Base-by-base conservation (phyloP, 2,888 invertebrate genomes). In the Brachylomia viminalis region DNA sequence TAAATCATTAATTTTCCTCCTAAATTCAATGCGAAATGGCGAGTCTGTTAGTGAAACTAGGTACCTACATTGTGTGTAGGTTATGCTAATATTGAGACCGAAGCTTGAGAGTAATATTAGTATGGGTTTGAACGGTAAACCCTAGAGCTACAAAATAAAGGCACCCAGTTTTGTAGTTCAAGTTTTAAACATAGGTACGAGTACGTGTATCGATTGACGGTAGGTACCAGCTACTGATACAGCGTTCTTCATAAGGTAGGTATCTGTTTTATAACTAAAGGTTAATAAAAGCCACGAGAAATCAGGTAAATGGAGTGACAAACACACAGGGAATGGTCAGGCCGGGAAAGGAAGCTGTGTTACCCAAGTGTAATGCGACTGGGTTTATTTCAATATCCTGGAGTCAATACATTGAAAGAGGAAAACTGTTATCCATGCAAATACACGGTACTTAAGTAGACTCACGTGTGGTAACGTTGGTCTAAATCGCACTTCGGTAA, bases 381-480 rank as follows among this genome's bases (percentile, higher is more conserved):
- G 65, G 65, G 73, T 61, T 80, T 62, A 80, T 67, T 74, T 49
- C 11, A 75, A 64, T 75, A 80, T 64, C 80, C 80, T 38, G n/a
- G 65, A 30, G 54, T 74, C 56, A 59, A 42, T 72, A 52, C 13
- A 68, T 52, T 45, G 13, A 49, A 73, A 8, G 56, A 81, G 81
- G 81, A 82, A 82, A 81, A 73, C 17, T 23, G 27, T 27, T 38
- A 33, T 38, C 11, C 52, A 10, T 64, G 23, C 47, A 45, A 52
- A 64, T 62, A 56, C 61, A 69, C 2, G 1, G 38, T 66, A 73
- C 61, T 56, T 27, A 56, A 45, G n/a, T n/a, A n/a, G n/a, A n/a
- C n/a, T 33, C 58, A 75, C 30, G n/a, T n/a, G n/a, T n/a, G n/a
- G n/a, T n/a, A n/a, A 75, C 27, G 11, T 38, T 15, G 23, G 13